Base-by-base conservation (phyloP, 2,797 vertebrate genomes). In the Rhinophrynus dorsalis region DNA sequence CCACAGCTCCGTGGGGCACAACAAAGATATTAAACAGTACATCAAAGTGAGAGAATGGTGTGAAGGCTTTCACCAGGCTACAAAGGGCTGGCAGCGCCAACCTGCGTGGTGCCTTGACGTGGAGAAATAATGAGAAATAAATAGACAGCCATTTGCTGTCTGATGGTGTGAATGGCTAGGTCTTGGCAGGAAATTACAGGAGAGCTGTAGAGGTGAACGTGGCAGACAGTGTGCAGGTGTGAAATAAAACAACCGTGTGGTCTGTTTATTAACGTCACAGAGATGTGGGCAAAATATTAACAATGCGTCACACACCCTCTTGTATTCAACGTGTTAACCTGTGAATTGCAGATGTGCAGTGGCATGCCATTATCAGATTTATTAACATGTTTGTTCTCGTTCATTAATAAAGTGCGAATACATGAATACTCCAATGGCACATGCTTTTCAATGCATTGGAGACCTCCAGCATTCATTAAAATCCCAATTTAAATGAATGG, bases 11-110 rank as follows among this genome's bases (percentile, higher is more conserved):
- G 74, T 42, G 72, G 69, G 68, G n/a, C n/a, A 5, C 2, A 76
- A 76, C 3, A 15, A 75, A 51, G 67, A 59, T 58, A 5, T 75
- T 76, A 78, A 79, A 79, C 4, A 77, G 11, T 7, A 37, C 67
- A 61, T 62, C 62, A 65, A 70, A 76, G 69, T 37, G 55, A 65
- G 48, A 0, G 48, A 56, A 68, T 38, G 30, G 68, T n/a, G 47
- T 29, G 65, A 61, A 58, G 56, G 26, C 63, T 57, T 32, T 44
- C 60, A 42, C 18, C 11, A 29, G 63, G 52, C 75, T 67, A 44
- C 59, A n/a, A 18, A 58, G 68, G 26, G 45, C 15, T 9, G 65
- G 56, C 20, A 35, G 73, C 6, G 20, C 24, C 21, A 3, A 9
- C 5, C 27, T 15, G 44, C 63, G 26, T 33, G 33, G 27, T 2